Evolutionary conservation across 1,140 invertebrate species (phyloP).

Genomic region (Schlechtendalia chinensis): DNA sequence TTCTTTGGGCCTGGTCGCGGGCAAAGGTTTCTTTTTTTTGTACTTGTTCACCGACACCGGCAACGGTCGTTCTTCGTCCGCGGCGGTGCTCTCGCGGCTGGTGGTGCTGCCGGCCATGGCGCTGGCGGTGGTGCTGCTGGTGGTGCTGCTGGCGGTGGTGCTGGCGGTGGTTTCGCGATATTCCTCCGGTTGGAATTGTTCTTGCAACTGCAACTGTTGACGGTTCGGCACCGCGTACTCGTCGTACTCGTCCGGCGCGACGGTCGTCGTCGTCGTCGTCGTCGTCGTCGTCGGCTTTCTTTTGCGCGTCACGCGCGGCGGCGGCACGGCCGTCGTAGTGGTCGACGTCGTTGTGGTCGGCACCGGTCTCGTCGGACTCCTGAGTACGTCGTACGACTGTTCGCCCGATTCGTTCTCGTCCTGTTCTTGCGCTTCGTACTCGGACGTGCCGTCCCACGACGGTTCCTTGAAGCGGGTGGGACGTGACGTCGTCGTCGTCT

Average conservation of each 20-base stretch:
- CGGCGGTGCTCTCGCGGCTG: too few species aligned
- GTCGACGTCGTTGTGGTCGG: neutral
- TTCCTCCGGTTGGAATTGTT: conserved; percentile 2
- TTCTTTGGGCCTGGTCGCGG: conserved; percentile 13
- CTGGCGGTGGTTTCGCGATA: neutral
- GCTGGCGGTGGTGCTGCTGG: neutral
- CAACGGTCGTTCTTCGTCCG: neutral
- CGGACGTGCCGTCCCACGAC: neutral
- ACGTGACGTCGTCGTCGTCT: neutral
- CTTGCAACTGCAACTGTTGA: conserved; percentile 17
- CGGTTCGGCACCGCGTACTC: conserved; percentile 42
- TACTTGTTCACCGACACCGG: conserved; percentile 26
- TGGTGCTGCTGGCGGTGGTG: neutral
- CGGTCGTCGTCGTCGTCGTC: conserved; percentile 23
- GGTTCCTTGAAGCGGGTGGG: neutral
- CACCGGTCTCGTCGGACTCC: neutral
- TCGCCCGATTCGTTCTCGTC: conserved; percentile 28
- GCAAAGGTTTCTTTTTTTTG: conserved; percentile 49
- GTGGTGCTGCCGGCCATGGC: neutral
- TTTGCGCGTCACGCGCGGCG: neutral
- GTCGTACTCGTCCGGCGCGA: conserved; percentile 36
- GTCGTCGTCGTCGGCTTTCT: conserved; percentile 34
- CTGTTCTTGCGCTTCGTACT: conserved; percentile 9
- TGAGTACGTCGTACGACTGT: conserved; percentile 11
- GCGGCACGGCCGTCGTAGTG: neutral